phyloP scores from a whole-genome alignment of 2,113 vertebrate genomes.

The Sander vitreus region DNA sequence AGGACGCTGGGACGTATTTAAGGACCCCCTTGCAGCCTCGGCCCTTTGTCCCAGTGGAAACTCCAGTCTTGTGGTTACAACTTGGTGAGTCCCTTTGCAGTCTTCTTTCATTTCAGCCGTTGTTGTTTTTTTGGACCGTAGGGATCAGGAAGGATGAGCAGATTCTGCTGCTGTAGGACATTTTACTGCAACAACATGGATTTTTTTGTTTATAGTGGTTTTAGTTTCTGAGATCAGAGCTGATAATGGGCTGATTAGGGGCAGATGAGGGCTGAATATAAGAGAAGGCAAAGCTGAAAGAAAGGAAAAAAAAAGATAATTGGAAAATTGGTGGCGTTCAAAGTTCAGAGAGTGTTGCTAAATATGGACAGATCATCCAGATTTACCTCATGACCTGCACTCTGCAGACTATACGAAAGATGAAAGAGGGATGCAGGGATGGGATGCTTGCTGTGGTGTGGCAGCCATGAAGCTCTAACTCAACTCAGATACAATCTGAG shows the following conservation, averaged over 20 bases:
- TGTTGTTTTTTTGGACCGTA: conserved; percentile 21
- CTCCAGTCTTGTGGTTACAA: conserved; percentile 82
- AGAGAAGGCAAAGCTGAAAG: background rate
- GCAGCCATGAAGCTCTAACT: background rate
- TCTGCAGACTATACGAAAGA: background rate
- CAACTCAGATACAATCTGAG: background rate
- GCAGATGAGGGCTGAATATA: background rate
- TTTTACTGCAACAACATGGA: conserved; percentile 19
- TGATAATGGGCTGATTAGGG: conserved; percentile 7
- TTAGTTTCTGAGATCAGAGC: conserved; percentile 21
- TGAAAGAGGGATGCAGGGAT: conserved; percentile 31
- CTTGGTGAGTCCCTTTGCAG: conserved; percentile 81
- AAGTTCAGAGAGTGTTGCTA: background rate
- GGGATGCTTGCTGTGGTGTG: conserved; percentile 18
- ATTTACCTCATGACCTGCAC: background rate
- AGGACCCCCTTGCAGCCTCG: conserved; percentile 71
- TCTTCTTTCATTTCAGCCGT: conserved; percentile 26
- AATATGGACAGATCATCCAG: conserved; percentile 1
- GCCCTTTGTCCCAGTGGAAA: conserved; percentile 84
- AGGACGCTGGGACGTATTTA: conserved; percentile 79
- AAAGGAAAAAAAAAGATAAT: background rate
- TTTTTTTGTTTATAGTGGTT: background rate
- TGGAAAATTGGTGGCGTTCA: background rate
- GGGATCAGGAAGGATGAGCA: conserved; percentile 27
- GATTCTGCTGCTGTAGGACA: conserved; percentile 2